Evolutionary conservation across 2,113 vertebrate genomes (phyloP).

Genomic region (Macquaria ambigua): DNA sequence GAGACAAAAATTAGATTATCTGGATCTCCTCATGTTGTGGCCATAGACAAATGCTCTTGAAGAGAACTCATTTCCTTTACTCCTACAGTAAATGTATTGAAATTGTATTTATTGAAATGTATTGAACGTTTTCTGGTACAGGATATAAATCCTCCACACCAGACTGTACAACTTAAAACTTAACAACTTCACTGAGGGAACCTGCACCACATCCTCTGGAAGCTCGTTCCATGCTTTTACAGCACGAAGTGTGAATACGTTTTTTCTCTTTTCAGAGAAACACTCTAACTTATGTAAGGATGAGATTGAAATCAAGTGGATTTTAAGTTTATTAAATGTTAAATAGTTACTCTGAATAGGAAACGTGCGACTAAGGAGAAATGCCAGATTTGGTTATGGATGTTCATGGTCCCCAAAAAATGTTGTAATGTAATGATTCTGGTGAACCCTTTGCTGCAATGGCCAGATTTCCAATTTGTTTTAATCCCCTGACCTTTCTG

Average conservation of each 20-base stretch:
- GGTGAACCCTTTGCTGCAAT: background rate
- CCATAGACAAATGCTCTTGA: background rate
- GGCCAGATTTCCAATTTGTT: background rate
- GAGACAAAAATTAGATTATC: constrained; percentile 31
- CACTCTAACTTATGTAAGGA: background rate
- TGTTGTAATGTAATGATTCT: background rate
- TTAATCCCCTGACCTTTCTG: background rate
- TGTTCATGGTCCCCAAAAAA: background rate
- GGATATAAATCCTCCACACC: too few relatives aligned
- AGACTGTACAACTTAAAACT: too few relatives aligned
- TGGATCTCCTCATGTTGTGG: background rate
- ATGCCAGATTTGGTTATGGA: background rate
- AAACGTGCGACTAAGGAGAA: background rate
- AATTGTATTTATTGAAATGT: too few relatives aligned
- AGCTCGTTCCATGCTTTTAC: too few relatives aligned
- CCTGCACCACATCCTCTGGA: too few relatives aligned
- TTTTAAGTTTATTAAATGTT: background rate
- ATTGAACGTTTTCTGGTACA: too few relatives aligned
- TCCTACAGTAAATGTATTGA: background rate
- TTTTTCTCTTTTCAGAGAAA: too few relatives aligned
- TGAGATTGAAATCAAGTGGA: background rate
- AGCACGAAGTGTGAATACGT: too few relatives aligned
- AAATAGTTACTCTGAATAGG: background rate
- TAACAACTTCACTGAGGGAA: too few relatives aligned
- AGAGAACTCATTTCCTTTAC: background rate